Percentiles rank a stretch among this genome's conserved stretches.
These are phyloP conservation scores for Vicugna pacos DNA, from an alignment of 2,113 vertebrate genomes.

Conservation along the genomic window DNA sequence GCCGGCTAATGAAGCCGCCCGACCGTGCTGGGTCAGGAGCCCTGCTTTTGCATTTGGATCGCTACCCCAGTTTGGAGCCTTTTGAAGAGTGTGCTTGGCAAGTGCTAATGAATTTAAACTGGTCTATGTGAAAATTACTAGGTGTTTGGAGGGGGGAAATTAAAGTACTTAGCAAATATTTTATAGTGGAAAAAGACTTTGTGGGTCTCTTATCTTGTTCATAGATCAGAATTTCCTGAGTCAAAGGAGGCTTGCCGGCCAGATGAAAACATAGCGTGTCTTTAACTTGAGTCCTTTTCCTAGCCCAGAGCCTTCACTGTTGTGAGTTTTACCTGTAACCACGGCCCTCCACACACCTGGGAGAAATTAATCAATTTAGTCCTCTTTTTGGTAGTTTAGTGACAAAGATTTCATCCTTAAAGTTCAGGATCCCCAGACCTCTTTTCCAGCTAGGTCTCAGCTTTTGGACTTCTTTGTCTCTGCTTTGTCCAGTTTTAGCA, in stretches of 20 bases:
- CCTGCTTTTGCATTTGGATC: not conserved
- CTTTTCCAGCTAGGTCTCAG: not conserved
- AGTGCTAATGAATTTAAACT: not conserved
- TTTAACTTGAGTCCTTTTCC: not conserved
- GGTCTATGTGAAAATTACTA: not conserved
- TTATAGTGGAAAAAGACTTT: not conserved
- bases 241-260: not conserved
- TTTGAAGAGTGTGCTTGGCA: not conserved
- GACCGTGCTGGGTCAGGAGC: not conserved
- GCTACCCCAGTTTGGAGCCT: not conserved
- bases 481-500: not conserved
- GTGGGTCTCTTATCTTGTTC: not conserved
- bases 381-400: not conserved
- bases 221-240: not conserved
- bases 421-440: not conserved
- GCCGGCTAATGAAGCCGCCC: not conserved
- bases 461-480: not conserved
- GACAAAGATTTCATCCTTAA: not conserved
- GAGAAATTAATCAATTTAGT: not conserved
- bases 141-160: not conserved
- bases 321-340: not conserved
- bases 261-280: slow-evolving; percentile 6
- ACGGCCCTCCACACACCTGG: not conserved
- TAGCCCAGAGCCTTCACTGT: not conserved
- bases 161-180: not conserved